Evolutionary conservation across 2,113 vertebrate genomes (phyloP), one percentile per base, ranked within the genome.

Genomic region (Ceyx margarethae): DNA sequence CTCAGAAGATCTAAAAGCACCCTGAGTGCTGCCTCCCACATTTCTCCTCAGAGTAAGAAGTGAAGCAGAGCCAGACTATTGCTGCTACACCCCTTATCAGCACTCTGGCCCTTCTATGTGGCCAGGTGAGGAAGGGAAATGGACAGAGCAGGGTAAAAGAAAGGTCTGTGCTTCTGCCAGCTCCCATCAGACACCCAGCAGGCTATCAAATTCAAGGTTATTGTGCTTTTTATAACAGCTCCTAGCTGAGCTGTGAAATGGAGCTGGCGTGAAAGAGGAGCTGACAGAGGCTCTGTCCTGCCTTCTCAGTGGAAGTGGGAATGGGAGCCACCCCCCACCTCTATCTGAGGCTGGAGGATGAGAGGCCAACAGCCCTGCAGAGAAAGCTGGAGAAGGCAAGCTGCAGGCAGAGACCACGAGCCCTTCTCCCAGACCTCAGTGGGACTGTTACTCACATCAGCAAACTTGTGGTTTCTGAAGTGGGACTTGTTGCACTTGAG

Each of bases 401-500:
- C 53, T 10, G 40, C 46, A 54, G 50, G 29, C 3, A 2, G 72
- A 40, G 45, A 40, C 58, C 60, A 42, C 1, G 4, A 86, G 53
- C 40, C 43, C 33, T 65, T 69, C 65, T 60, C 64, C 21, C 69
- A 51, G 51, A 54, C 15, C 64, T 56, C 78, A 76, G 65, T 42
- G 74, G 64, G 51, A 51, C 51, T 54, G n/a, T 62, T 94, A 98
- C 99, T 99, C 94, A 99, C 99, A 17, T 99, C 99, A 64, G 99
- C 98, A 64, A 99, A 98, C 95, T 99, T 99, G 98, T 99, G 99
- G 97, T 99, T 99, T 91, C 99, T 98, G 97, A 99, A 99, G 90
- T 99, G 99, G 14, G 99, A 99, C 96, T 99, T 99, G 97, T 99
- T 99, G 97, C 99, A 99, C 96, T 99, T 99, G 77, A 99, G 98